Conservation (phyloP, 2,113 vertebrate species). For the Pedionomus torquatus region DNA sequence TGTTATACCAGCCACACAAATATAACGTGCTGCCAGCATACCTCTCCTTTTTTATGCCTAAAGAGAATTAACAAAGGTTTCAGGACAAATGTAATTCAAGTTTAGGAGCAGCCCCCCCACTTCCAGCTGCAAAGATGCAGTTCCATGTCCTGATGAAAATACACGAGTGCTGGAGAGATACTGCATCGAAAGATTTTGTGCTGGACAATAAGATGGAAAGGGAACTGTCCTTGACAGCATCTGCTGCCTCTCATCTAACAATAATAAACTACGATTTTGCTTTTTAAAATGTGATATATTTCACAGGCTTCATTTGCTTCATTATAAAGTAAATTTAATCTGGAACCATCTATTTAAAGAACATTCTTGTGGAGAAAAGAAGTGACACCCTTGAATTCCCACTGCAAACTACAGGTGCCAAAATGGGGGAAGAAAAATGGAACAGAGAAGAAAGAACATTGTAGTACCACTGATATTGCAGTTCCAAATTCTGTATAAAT, state of each 20-base stretch:
- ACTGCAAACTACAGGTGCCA: neutral
- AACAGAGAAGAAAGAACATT: neutral
- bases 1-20: rapidly evolving
- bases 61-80: neutral
- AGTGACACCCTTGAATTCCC: neutral
- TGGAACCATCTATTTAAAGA: neutral
- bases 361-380: neutral
- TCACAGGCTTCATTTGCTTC: neutral
- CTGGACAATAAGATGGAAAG: neutral
- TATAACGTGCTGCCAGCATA: neutral
- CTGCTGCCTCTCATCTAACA: neutral
- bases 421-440: neutral
- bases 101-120: neutral
- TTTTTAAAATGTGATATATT: neutral
- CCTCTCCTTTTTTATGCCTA: neutral
- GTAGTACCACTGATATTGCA: neutral
- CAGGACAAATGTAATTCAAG: neutral
- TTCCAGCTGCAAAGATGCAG: neutral
- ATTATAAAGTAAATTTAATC: neutral
- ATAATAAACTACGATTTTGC: neutral
- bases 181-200: neutral
- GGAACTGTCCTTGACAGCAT: neutral
- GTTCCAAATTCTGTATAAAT: neutral
- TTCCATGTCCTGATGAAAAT: neutral
- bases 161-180: neutral